Evolutionary conservation across 2,797 vertebrate species (phyloP).

Genomic region (Sarcoramphus papa): DNA sequence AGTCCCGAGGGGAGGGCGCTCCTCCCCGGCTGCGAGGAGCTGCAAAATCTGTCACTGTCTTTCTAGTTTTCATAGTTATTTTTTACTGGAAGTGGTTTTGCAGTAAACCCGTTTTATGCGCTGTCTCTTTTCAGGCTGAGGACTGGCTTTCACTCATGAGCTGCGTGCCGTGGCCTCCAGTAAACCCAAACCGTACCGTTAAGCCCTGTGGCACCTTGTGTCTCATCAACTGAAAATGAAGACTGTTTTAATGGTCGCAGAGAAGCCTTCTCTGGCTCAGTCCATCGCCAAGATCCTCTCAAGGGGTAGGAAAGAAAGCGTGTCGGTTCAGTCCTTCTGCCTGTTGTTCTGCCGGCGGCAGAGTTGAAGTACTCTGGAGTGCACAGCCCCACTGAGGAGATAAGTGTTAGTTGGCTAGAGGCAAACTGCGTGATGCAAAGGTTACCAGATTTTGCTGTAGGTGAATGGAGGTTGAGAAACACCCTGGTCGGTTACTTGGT

Average conservation of each 20-base stretch:
- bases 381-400: accelerated
- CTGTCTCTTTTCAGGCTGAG: neutral
- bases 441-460: accelerated
- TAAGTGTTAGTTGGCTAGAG: accelerated
- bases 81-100: accelerated
- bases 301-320: constrained; percentile 77
- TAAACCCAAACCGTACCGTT: accelerated
- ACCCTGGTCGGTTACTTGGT: accelerated
- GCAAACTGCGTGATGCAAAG: accelerated
- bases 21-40: neutral
- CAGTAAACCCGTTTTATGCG: accelerated
- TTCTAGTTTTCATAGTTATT: accelerated
- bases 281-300: constrained; percentile 96
- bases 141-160: accelerated
- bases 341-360: neutral
- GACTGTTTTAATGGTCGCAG: constrained; percentile 93
- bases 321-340: neutral
- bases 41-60: accelerated
- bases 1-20: no score
- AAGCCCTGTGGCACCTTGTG: neutral
- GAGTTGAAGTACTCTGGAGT: neutral
- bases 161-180: neutral
- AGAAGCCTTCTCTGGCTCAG: constrained; percentile 94
- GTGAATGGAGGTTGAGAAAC: accelerated
- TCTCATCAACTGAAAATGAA: constrained; percentile 75